These are phyloP conservation scores for Pocillopora meandrina DNA, from an alignment of 92 coral and sea anemone genomes.

Conservation along the genomic window DNA sequence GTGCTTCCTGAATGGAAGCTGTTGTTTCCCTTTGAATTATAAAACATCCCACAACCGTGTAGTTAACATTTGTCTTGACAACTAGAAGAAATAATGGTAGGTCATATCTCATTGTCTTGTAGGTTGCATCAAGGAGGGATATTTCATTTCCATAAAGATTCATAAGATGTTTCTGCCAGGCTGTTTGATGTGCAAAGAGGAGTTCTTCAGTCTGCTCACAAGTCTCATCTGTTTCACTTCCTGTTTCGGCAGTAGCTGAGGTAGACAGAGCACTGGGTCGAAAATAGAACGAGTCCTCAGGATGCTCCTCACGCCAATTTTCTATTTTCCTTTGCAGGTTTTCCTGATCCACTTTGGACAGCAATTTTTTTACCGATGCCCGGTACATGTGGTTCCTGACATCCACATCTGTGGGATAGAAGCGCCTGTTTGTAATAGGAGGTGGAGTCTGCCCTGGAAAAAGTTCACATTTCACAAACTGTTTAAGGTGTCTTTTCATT, in stretches of 20 bases:
- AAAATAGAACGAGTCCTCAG: conserved; percentile 57
- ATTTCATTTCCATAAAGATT: conserved; percentile 53
- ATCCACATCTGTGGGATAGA: conserved; percentile 57
- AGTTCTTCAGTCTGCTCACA: conserved; percentile 19
- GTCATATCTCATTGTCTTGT: conserved; percentile 65
- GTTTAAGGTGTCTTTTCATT: conserved; percentile 68
- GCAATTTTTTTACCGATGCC: conserved; percentile 55
- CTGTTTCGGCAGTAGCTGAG: conserved; percentile 20
- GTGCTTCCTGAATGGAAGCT: conserved; percentile 46
- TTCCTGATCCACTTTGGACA: conserved; percentile 67
- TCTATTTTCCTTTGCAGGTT: conserved; percentile 62
- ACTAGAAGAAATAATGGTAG: conserved; percentile 58
- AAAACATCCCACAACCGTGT: conserved; percentile 57
- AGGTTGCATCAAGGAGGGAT: conserved; percentile 62
- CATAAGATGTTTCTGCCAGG: conserved; percentile 53
- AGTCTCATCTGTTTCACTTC: conserved; percentile 39
- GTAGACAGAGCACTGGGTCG: conserved; percentile 45
- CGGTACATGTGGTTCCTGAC: conserved; percentile 71
- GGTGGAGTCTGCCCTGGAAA: conserved; percentile 55
- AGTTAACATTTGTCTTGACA: conserved; percentile 57
- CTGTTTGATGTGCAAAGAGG: conserved; percentile 58
- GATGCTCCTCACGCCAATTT: conserved; percentile 52
- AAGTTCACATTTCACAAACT: conserved; percentile 59
- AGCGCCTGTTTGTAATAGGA: conserved; percentile 59
- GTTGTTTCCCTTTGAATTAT: conserved; percentile 54